These are phyloP conservation scores for Acanthosepion lycidas DNA, from an alignment of 2,888 invertebrate species.

Conservation along the genomic window DNA sequence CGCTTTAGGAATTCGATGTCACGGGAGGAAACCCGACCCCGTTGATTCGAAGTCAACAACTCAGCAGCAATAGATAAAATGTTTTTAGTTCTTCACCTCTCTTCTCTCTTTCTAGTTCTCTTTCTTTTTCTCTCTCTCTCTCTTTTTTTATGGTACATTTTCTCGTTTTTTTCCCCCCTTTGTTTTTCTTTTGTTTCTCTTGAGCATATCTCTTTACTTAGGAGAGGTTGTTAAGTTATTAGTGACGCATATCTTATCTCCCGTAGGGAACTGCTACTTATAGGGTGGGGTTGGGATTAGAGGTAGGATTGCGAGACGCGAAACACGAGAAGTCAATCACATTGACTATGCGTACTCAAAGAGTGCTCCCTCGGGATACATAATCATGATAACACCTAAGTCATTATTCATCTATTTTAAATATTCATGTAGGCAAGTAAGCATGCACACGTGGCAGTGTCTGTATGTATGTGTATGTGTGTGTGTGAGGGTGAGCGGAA, in stretches of 20 bases:
- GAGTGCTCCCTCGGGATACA: not conserved
- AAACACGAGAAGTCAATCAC: constrained; percentile 13
- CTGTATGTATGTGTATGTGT: not conserved
- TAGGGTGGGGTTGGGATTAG: not conserved
- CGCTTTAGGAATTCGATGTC: not conserved
- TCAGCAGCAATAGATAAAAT: not conserved
- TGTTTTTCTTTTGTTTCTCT: not conserved
- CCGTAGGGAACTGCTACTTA: constrained; percentile 15
- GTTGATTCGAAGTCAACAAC: not conserved
- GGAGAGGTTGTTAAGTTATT: constrained; percentile 10
- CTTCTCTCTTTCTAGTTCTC: not conserved
- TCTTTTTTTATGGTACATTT: not conserved
- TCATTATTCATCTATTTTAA: constrained; percentile 8
- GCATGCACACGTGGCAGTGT: not conserved
- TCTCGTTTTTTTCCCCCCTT: not conserved
- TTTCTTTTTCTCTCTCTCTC: not conserved
- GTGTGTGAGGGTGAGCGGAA: not conserved
- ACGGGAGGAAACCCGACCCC: not conserved
- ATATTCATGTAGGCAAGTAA: not conserved
- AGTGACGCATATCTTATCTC: constrained; percentile 33
- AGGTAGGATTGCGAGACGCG: not conserved
- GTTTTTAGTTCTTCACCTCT: not conserved
- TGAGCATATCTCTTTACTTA: constrained; percentile 4
- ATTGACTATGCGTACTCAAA: not conserved
- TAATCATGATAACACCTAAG: constrained; percentile 20